These are phyloP conservation scores for Hemiprocne comata DNA, from an alignment of 2,113 vertebrate species.

Conservation along the genomic window DNA sequence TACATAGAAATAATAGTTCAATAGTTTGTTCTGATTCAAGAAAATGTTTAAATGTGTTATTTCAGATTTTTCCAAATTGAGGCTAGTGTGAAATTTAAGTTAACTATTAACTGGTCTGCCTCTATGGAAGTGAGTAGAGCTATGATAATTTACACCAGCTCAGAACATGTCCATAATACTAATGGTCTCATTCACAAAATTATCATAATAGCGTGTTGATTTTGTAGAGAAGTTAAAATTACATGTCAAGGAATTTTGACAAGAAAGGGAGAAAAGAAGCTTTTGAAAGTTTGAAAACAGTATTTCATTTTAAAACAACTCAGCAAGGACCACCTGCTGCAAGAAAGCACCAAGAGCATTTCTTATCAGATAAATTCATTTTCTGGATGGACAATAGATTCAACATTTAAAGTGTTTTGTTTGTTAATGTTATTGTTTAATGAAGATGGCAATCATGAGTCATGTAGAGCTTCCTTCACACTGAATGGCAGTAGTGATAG, in stretches of 20 bases:
- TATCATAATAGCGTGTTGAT: neutral
- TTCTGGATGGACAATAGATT: neutral
- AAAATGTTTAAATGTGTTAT: neutral
- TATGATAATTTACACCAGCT: neutral
- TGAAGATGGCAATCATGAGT: neutral
- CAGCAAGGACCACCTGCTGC: neutral
- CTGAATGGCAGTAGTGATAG: neutral
- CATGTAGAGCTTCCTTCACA: neutral
- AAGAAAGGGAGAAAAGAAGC: neutral
- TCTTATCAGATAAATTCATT: neutral
- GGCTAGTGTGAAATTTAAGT: neutral
- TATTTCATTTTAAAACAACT: neutral
- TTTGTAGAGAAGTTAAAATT: neutral
- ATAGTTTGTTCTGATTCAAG: neutral
- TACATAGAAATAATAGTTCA: neutral
- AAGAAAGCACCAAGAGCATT: neutral
- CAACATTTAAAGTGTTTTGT: neutral
- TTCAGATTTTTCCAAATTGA: neutral
- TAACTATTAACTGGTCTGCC: neutral
- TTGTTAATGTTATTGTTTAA: neutral
- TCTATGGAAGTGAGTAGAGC: neutral
- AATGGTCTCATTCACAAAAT: neutral
- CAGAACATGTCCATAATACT: neutral
- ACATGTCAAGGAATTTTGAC: neutral
- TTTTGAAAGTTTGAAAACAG: neutral